Evolutionary conservation across 2,888 invertebrate genomes (phyloP).

Genomic region (Drosophila rubida): DNA sequence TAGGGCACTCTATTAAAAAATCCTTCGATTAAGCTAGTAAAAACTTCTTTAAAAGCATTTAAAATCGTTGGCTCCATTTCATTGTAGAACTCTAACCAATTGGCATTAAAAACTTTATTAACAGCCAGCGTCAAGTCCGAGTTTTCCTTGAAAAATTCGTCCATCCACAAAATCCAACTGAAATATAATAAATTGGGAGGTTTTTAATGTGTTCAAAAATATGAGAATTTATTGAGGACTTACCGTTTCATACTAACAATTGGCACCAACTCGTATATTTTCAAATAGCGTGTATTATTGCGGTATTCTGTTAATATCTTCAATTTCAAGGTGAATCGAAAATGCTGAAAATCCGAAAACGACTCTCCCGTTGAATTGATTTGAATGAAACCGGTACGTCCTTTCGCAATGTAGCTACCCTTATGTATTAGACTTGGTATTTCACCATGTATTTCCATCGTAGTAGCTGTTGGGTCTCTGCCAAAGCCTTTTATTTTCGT

Average conservation of each 20-base stretch:
- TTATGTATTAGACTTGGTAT: slow-evolving; percentile 53
- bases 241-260: slow-evolving; percentile 44
- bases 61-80: slow-evolving; percentile 52
- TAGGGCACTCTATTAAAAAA: slow-evolving; percentile 46
- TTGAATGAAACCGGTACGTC: slow-evolving; percentile 19
- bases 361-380: slow-evolving; percentile 39
- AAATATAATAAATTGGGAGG: slow-evolving; percentile 1
- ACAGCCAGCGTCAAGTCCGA: slow-evolving; percentile 40
- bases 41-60: slow-evolving; percentile 26
- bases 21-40: slow-evolving; percentile 30
- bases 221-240: slow-evolving; percentile 7
- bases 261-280: slow-evolving; percentile 47
- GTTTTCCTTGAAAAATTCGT: slow-evolving; percentile 49
- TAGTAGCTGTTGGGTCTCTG: slow-evolving; percentile 44
- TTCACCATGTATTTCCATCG: slow-evolving; percentile 55
- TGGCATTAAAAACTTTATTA: slow-evolving; percentile 44
- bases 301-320: slow-evolving; percentile 51
- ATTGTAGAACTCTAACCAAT: slow-evolving; percentile 59
- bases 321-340: slow-evolving; percentile 47
- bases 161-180: slow-evolving; percentile 50
- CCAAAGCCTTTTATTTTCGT: slow-evolving; percentile 56
- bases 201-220: background rate
- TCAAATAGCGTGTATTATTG: slow-evolving; percentile 50
- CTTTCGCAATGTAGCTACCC: slow-evolving; percentile 30
- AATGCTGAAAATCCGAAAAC: slow-evolving; percentile 53